These are phyloP conservation scores for Homarus gammarus DNA, from an alignment of 2,888 invertebrate species.

Conservation along the genomic window DNA sequence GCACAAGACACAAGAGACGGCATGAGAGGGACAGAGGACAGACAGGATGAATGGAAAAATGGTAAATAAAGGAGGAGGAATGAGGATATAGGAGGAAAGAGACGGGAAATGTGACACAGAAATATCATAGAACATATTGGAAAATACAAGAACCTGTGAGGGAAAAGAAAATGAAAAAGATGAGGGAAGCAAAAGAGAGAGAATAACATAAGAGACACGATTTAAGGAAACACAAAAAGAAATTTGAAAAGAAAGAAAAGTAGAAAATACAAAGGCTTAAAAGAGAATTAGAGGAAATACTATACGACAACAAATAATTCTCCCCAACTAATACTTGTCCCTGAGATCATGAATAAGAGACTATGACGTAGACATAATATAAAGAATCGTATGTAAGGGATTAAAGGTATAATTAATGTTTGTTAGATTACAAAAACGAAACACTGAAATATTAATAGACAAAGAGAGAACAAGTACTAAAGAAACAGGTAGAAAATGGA, in stretches of 20 bases:
- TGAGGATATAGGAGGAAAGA: neutral
- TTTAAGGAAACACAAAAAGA: neutral
- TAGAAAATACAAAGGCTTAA: neutral
- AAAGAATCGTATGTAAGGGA: too few species aligned
- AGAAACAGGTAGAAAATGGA: too few species aligned
- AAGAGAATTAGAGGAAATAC: too few species aligned
- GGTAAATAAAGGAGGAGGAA: conserved; percentile 7
- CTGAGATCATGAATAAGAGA: too few species aligned
- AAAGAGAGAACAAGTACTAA: too few species aligned
- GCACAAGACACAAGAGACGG: neutral
- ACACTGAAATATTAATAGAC: too few species aligned
- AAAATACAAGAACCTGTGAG: neutral
- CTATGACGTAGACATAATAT: too few species aligned
- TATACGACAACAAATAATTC: too few species aligned
- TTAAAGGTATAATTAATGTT: too few species aligned
- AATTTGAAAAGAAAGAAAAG: too few species aligned
- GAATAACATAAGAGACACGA: neutral
- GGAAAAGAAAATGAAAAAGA: neutral
- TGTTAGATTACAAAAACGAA: too few species aligned
- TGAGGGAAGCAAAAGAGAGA: neutral
- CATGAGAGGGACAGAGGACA: neutral
- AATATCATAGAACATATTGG: neutral
- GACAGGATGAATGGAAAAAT: neutral
- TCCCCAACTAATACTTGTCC: too few species aligned
- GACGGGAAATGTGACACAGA: neutral